Percentiles rank a stretch among this genome's conserved stretches.
phyloP scores from a whole-genome alignment of 2,113 vertebrate genomes.

The Platanista minor region DNA sequence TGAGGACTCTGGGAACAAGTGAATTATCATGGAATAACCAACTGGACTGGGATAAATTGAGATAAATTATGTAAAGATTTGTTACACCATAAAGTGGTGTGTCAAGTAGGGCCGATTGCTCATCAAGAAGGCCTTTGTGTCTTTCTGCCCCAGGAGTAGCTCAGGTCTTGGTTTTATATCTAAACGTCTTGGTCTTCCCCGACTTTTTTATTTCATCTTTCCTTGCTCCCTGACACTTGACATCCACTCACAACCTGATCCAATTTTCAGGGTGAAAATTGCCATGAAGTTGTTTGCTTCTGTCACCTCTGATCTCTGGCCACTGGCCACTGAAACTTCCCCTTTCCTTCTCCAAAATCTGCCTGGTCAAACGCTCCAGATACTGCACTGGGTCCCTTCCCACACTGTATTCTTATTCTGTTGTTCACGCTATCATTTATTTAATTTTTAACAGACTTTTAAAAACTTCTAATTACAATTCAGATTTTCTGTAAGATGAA shows the following conservation, averaged over 20 bases:
- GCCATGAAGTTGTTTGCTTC: accelerated
- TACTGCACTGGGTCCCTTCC: accelerated
- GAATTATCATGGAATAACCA: background rate
- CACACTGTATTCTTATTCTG: background rate
- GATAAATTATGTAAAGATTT: background rate
- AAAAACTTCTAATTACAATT: background rate
- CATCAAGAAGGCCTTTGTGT: background rate
- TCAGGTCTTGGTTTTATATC: background rate
- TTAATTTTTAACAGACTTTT: background rate
- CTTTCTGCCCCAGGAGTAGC: background rate
- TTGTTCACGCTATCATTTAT: background rate
- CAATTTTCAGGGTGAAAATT: background rate
- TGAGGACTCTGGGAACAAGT: background rate
- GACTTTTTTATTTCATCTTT: background rate
- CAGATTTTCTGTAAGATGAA: background rate
- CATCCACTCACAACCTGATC: background rate
- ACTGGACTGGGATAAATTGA: background rate
- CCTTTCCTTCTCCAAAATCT: background rate
- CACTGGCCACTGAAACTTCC: accelerated
- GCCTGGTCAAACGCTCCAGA: no score
- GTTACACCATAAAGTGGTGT: accelerated
- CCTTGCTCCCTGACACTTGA: background rate
- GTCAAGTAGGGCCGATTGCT: background rate
- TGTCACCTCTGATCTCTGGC: accelerated
- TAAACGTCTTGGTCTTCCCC: accelerated